Base-by-base conservation (phyloP, 35 echinoderm and acorn worm genomes). In the Diadema setosum region DNA sequence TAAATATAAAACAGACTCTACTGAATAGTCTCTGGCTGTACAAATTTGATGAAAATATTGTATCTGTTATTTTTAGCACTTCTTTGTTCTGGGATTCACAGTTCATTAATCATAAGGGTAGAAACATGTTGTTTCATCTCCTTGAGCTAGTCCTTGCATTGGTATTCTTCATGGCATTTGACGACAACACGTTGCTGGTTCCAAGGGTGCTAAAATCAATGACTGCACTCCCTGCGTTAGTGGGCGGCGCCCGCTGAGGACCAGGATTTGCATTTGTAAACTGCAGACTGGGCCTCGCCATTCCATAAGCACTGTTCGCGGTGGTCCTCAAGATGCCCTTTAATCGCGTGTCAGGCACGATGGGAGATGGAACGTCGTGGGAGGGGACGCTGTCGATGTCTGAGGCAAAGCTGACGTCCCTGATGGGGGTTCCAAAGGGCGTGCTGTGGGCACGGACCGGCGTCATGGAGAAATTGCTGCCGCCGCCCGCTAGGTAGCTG, bases 401-500 rank as follows among this genome's bases (percentile, higher is more conserved):
- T 16, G 93, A 65, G 64, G 78, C 29, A 35, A 99, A 92, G 55
- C 93, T 94, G 24, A 94, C 46, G 58, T 99, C 89, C 87, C 92
- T 89, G 44, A 64, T 82, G 14, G 96, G 96, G 14, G 96, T 99
- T 39, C 81, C 74, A 75, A 85, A 92, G 7, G 96, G 96, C 1
- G 96, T 99, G 64, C 96, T 99, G 12, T 90, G 87, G 46, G 96
- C 96, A 73, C 93, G 88, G 2, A 61, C 58, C 16, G 86, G 87
- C 21, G 86, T 94, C 9, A 69, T 29, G 39, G 85, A 75, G 17
- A 73, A 34, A 50, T 65, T 34, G 32, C 23, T 82, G 49, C 41
- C 90, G 33, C 18, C 91, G 23, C 41, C 29, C 52, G 39, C 80
- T 85, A 69, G 49, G 42, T 26, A 82, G 39, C 31, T 9, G 18